phyloP scores from a whole-genome alignment of 2,888 invertebrate genomes.

The Entomobrya proxima region DNA sequence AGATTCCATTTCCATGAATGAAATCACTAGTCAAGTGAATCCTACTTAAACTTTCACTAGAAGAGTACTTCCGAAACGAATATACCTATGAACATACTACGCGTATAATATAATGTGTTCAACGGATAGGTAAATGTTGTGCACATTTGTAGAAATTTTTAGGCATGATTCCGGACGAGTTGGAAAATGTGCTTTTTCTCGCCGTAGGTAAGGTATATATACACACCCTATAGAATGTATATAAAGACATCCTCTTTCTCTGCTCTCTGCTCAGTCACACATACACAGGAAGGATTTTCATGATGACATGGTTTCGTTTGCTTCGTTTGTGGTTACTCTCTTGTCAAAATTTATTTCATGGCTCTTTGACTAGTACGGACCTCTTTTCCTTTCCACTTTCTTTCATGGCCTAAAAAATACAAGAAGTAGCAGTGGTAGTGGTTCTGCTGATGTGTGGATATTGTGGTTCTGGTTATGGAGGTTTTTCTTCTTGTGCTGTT shows the following conservation, averaged over 20 bases:
- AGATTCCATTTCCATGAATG: slow-evolving; percentile 32
- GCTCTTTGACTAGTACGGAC: slow-evolving; percentile 36
- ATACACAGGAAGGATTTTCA: slow-evolving; percentile 58
- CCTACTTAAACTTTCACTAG: neutral
- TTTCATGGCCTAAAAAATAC: slow-evolving; percentile 34
- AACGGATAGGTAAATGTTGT: too few species aligned
- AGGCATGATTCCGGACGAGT: neutral
- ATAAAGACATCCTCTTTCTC: neutral
- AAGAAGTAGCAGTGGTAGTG: neutral
- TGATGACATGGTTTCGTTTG: slow-evolving; percentile 66
- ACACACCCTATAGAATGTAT: neutral
- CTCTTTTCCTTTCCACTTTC: slow-evolving; percentile 22
- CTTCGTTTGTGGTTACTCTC: slow-evolving; percentile 66
- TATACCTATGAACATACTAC: too few species aligned
- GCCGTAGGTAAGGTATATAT: neutral
- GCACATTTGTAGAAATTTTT: neutral
- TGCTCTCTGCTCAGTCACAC: slow-evolving; percentile 31
- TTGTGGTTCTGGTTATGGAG: slow-evolving; percentile 12
- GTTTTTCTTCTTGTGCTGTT: too few species aligned
- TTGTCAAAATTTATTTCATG: slow-evolving; percentile 66
- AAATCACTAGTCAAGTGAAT: slow-evolving; percentile 25
- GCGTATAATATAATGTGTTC: too few species aligned
- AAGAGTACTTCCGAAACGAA: too few species aligned
- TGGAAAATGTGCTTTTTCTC: neutral
- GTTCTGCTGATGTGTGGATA: neutral